Conservation (phyloP, 2,888 invertebrate species). For the Romanomermis culicivorax region DNA sequence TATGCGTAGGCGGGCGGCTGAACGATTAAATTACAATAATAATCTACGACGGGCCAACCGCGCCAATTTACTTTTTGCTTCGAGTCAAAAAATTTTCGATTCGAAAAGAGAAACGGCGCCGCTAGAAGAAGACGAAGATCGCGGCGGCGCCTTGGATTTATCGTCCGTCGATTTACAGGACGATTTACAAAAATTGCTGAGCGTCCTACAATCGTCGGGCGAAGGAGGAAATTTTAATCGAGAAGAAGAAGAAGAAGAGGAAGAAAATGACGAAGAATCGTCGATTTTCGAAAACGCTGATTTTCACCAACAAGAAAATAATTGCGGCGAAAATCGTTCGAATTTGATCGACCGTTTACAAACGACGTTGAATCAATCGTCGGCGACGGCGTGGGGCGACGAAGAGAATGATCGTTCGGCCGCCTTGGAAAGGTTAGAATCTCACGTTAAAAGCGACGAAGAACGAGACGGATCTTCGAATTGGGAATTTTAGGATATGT, state of each 20-base stretch:
- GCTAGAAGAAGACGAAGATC: not conserved
- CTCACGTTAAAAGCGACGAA: not conserved
- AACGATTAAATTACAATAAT: not conserved
- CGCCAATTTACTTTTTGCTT: not conserved
- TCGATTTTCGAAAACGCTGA: not conserved
- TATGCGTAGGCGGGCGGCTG: conserved; percentile 63
- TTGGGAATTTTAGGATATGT: not conserved
- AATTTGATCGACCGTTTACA: not conserved
- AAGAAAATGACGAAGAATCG: not conserved
- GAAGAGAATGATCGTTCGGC: not conserved
- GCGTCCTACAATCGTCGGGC: not conserved
- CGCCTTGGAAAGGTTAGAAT: not conserved
- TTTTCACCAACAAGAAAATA: not conserved
- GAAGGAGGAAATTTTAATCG: not conserved
- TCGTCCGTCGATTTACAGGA: not conserved
- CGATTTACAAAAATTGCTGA: not conserved
- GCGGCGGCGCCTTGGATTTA: not conserved
- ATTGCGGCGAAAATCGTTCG: not conserved
- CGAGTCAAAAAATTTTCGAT: not conserved
- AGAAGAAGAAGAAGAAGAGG: not conserved
- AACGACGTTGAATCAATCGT: not conserved
- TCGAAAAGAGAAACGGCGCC: not conserved
- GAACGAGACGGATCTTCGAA: too few species aligned
- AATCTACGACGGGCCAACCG: not conserved
- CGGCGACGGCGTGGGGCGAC: not conserved